These are phyloP conservation scores for Trisateles emortualis DNA, from an alignment of 2,888 invertebrate genomes.

Conservation along the genomic window DNA sequence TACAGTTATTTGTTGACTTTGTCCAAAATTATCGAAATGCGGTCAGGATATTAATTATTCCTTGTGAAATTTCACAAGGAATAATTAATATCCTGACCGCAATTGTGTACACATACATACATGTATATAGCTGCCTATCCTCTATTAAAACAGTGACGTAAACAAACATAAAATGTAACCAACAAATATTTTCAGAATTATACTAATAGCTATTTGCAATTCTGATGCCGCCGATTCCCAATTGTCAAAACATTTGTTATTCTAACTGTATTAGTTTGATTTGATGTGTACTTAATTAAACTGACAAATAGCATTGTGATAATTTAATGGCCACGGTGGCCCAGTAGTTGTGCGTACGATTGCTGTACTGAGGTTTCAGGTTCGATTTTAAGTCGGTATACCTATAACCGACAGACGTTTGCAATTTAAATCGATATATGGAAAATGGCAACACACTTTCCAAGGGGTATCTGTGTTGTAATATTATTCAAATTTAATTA, in stretches of 20 bases:
- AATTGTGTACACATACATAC: not conserved
- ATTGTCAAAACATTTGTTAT: conserved; percentile 31
- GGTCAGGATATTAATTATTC: not conserved
- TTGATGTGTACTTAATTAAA: conserved; percentile 33
- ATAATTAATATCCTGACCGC: not conserved
- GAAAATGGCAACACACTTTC: too few species aligned
- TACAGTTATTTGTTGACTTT: too few species aligned
- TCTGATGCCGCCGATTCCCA: conserved; percentile 23
- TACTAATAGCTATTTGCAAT: conserved; percentile 34
- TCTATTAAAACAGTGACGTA: conserved; percentile 18
- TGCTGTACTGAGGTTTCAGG: too few species aligned
- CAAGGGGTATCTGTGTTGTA: too few species aligned
- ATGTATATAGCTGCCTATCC: not conserved
- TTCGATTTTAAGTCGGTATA: too few species aligned
- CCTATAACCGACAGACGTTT: too few species aligned
- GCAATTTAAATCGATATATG: too few species aligned
- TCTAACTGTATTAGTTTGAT: conserved; percentile 32
- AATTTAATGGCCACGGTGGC: too few species aligned
- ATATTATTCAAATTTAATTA: too few species aligned
- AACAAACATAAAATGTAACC: conserved; percentile 14
- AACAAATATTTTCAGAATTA: conserved; percentile 26
- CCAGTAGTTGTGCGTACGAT: too few species aligned
- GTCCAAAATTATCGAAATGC: too few species aligned
- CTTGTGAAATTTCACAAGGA: too few species aligned
- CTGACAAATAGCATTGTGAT: conserved; percentile 3